These are phyloP conservation scores for Hydriomena furcata DNA, from an alignment of 2,888 invertebrate species.

Conservation along the genomic window DNA sequence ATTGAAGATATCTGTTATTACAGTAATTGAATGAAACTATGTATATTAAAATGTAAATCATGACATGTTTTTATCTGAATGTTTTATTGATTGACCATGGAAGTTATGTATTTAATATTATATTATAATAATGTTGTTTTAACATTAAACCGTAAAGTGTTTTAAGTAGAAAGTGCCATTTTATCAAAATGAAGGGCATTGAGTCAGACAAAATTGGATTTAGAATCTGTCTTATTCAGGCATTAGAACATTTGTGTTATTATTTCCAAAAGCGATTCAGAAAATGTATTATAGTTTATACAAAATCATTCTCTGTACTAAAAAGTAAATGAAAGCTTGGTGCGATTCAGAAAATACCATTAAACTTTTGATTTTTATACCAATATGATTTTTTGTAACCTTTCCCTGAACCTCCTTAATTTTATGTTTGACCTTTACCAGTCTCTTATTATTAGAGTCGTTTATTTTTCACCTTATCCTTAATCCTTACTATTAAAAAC, in stretches of 20 bases:
- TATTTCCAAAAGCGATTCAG: slow-evolving; percentile 64
- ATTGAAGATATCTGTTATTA: slow-evolving; percentile 40
- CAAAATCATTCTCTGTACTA: slow-evolving; percentile 82
- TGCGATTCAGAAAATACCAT: slow-evolving; percentile 84
- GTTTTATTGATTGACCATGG: slow-evolving; percentile 40
- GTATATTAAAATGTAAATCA: slow-evolving; percentile 52
- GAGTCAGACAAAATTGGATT: slow-evolving; percentile 79
- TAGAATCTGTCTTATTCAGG: slow-evolving; percentile 64
- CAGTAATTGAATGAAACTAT: slow-evolving; percentile 59
- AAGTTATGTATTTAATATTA: slow-evolving; percentile 38
- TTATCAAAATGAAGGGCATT: slow-evolving; percentile 57
- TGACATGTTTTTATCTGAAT: slow-evolving; percentile 47
- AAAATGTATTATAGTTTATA: slow-evolving; percentile 78
- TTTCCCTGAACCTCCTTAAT: slow-evolving; percentile 29
- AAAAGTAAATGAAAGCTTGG: slow-evolving; percentile 83
- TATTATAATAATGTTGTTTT: slow-evolving; percentile 33
- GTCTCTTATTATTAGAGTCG: slow-evolving; percentile 4
- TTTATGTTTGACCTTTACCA: slow-evolving; percentile 22
- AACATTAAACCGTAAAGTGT: slow-evolving; percentile 26
- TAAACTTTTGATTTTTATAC: slow-evolving; percentile 84
- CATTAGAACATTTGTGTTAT: slow-evolving; percentile 65
- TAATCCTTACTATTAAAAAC: not conserved
- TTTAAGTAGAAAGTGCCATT: slow-evolving; percentile 62
- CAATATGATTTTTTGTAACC: slow-evolving; percentile 71
- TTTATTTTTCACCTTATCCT: slow-evolving; percentile 1